These are phyloP conservation scores for Brachypteracias leptosomus DNA, from an alignment of 2,113 vertebrate species.

Conservation along the genomic window DNA sequence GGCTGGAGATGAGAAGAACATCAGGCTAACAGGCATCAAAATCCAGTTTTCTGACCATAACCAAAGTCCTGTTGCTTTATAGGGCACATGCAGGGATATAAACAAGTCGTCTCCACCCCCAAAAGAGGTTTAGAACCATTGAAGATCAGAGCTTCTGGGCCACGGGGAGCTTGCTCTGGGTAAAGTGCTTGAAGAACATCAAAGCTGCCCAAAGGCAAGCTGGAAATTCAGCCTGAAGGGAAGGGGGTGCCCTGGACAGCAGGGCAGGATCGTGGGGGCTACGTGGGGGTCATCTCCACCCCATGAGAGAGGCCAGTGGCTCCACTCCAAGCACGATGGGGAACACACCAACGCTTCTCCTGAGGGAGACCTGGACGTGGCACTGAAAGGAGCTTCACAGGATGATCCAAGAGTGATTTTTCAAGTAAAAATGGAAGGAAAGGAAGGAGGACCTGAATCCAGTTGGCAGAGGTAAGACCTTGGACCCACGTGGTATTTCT, in stretches of 20 bases:
- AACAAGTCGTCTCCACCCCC: background rate
- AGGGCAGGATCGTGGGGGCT: background rate
- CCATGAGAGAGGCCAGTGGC: background rate
- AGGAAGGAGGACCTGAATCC: background rate
- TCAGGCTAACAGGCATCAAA: background rate
- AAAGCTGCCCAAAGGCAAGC: background rate
- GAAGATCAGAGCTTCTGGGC: background rate
- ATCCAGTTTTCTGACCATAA: background rate
- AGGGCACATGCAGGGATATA: background rate
- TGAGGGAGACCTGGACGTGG: background rate
- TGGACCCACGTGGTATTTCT: background rate
- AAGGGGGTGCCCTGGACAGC: too few relatives aligned
- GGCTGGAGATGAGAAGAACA: background rate
- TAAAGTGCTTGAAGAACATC: conserved; percentile 21
- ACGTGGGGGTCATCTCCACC: background rate
- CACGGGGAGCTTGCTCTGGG: background rate
- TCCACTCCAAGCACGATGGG: fast-evolving
- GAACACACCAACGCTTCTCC: background rate
- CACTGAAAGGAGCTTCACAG: background rate
- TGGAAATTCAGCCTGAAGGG: background rate
- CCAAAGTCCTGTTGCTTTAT: background rate
- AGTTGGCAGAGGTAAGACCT: background rate
- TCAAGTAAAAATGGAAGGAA: background rate
- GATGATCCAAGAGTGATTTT: background rate
- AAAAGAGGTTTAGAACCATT: background rate